Evolutionary conservation across 2,797 vertebrate genomes (phyloP), one percentile per base, ranked within the genome.

Genomic region (Todus mexicanus): DNA sequence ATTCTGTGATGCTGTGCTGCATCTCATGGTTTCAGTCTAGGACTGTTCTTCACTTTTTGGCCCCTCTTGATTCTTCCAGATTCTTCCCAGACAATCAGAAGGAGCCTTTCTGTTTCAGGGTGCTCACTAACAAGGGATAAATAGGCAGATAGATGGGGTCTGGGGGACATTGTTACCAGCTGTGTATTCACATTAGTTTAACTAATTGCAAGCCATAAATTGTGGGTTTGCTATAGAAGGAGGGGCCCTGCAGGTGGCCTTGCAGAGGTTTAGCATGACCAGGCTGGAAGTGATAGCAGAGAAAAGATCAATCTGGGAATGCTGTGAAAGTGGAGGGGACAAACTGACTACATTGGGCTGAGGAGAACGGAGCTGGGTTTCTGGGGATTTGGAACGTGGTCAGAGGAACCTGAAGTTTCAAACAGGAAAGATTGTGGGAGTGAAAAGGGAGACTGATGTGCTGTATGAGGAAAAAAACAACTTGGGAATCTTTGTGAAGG

Each of bases 341-440:
- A 21, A 42, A 51, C 0, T 11, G 22, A 16, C 27, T 3, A 1
- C 5, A 0, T 25, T 29, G n/a, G 9, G 14, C 53, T 70, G 71
- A 71, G 37, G 6, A 35, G 43, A 83, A 74, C 22, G n/a, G 27
- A 73, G 27, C 42, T 16, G 79, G 59, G 35, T 35, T 69, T 19
- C 22, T 23, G 57, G 26, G 11, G 26, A 7, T 37, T 31, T 57
- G 47, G 16, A 42, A 7, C 27, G 5, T 40, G 21, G 15, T 53
- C 19, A 53, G 59, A 45, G 29, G 23, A 78, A 45, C 14, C 13
- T 48, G 57, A 65, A 20, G 16, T 48, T 56, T 56, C 66, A n/a
- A 42, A 12, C 12, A 11, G 29, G 10, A 76, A 45, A 14, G 15
- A 12, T 48, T 9, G 40, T 87, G n/a, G 27, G 21, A 56, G 11